Evolutionary conservation across 2,113 vertebrate species (phyloP), one percentile per base, ranked within the genome.

Genomic region (Dasyprocta punctata): DNA sequence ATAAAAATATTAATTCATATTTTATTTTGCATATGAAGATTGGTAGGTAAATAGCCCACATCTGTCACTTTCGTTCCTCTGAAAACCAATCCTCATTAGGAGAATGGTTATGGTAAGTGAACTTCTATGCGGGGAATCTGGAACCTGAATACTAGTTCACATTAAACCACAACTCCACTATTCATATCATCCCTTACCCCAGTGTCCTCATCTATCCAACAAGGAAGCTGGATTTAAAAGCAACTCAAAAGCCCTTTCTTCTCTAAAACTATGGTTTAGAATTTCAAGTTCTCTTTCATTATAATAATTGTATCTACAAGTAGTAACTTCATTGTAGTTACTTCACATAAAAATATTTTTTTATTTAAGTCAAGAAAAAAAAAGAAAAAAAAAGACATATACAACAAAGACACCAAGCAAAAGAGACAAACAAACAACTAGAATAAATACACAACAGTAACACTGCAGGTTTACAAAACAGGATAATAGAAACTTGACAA

Each of bases 261-360:
- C 60, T 52, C 26, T 82, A 86, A 95, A 92, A 83, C 8, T 47
- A 54, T 61, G 54, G 28, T 63, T 95, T 90, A 73, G 80, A 95
- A 86, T 78, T 89, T 75, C 80, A 88, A 82, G 44, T 47, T 90
- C 86, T 92, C 6, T 77, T 75, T 92, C 38, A 90, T 38, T 58
- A 28, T 85, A 88, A 78, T 65, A 77, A 75, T 63, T 90, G 13
- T 38, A 54, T 41, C 75, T 36, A 58, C 52, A 90, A 90, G 41
- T 78, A 30, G 54, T 86, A 3, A 81, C 84, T 88, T 95, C 33
- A 61, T 71, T n/a, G 2, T 7, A 77, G 65, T 28, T 94, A 60
- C 69, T 86, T 89, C 60, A 80, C 56, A 36, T 77, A 90, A 95
- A 89, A 85, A 41, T 33, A 41, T n/a, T n/a, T n/a, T n/a, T n/a